Evolutionary conservation across 37 sponge, comb jelly and placozoan species (phyloP).

Genomic region (Tethya wilhelma): DNA sequence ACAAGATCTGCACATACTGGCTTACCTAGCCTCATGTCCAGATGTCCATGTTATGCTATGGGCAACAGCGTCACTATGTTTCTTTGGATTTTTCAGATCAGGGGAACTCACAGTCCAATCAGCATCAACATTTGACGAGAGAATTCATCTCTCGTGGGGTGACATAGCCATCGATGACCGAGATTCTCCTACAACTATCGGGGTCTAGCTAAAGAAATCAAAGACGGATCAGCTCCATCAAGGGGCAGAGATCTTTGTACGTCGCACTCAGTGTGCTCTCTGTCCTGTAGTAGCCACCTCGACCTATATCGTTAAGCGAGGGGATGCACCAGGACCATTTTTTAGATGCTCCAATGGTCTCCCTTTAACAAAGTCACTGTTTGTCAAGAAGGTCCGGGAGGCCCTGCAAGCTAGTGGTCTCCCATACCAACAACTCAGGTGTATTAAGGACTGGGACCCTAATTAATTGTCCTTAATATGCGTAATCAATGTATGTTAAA

Average conservation of each 20-base stretch:
- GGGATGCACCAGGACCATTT: conserved; percentile 7
- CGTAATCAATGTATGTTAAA: too few species aligned
- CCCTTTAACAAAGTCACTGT: conserved; percentile 4
- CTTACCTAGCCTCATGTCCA: not conserved
- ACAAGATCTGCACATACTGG: conserved; percentile 6
- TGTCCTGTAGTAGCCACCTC: conserved; percentile 31
- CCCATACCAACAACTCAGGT: not conserved
- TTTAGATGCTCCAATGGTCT: not conserved
- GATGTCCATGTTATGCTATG: conserved; percentile 22
- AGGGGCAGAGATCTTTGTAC: conserved; percentile 35
- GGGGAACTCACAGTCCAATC: conserved; percentile 35
- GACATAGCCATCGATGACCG: conserved; percentile 23
- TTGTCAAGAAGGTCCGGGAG: not conserved
- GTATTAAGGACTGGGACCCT: too few species aligned
- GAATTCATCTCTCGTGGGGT: conserved; percentile 28
- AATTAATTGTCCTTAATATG: too few species aligned
- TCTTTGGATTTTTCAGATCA: conserved; percentile 48
- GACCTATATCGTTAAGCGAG: conserved; percentile 1
- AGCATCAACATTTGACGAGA: not conserved
- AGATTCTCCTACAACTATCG: conserved; percentile 2
- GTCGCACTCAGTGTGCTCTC: conserved; percentile 1
- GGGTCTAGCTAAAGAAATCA: conserved; percentile 13
- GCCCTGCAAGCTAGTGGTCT: conserved; percentile 3
- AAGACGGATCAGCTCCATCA: conserved; percentile 37
- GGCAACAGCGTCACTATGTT: conserved; percentile 38